Evolutionary conservation across 2,113 vertebrate species (phyloP).

Genomic region (Passer domesticus): DNA sequence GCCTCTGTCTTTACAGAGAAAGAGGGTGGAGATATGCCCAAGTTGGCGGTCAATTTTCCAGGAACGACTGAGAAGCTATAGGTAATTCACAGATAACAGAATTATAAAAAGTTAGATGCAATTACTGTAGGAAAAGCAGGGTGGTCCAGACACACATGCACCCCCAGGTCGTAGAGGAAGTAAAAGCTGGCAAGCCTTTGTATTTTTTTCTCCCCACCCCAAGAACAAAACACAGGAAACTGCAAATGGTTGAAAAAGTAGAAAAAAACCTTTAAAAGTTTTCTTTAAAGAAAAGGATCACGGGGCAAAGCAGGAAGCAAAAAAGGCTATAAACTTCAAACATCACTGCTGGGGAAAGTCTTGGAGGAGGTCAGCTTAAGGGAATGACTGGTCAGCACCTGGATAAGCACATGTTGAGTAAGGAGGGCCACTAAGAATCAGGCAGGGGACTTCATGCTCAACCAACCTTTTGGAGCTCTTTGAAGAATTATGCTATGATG

Average conservation of each 20-base stretch:
- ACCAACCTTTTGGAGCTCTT: conserved; percentile 54
- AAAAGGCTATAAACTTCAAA: conserved; percentile 31
- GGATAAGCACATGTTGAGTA: conserved; percentile 40
- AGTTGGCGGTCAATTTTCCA: conserved; percentile 76
- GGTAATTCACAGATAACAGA: conserved; percentile 71
- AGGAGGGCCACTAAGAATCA: conserved; percentile 51
- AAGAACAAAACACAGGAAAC: conserved; percentile 48
- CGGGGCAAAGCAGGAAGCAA: conserved; percentile 40
- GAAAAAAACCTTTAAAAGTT: neutral
- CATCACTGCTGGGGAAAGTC: conserved; percentile 29
- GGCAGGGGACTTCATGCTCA: conserved; percentile 58
- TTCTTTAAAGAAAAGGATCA: conserved; percentile 48
- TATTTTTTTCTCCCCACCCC: conserved; percentile 19
- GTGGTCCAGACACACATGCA: conserved; percentile 63
- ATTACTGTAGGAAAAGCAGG: conserved; percentile 52
- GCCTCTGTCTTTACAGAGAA: conserved; percentile 81
- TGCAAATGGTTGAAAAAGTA: conserved; percentile 12
- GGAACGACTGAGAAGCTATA: conserved; percentile 72
- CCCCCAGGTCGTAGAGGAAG: conserved; percentile 25
- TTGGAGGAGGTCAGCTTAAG: conserved; percentile 30
- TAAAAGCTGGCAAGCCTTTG: conserved; percentile 29
- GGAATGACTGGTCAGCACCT: conserved; percentile 49
- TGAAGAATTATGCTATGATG: conserved; percentile 50
- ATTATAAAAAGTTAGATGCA: conserved; percentile 56
- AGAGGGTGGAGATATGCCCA: conserved; percentile 78